A percentile compares a stretch with the other conserved stretches of the same genome.
phyloP scores from a whole-genome alignment of 2,797 vertebrate genomes.

The Thalassophryne amazonica region DNA sequence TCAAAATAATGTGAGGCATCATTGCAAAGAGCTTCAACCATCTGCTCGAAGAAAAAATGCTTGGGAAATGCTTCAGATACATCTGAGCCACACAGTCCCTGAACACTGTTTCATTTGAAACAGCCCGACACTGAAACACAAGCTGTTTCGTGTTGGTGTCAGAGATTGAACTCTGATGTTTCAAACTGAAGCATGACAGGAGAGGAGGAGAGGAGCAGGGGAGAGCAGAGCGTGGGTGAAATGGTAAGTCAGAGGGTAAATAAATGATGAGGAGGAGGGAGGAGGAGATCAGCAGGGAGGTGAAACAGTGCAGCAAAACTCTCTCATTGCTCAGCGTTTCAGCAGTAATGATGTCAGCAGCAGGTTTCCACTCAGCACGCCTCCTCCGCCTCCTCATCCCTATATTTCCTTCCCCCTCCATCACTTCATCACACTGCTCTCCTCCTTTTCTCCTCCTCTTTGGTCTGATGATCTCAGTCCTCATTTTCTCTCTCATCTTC shows the following conservation, averaged over 20 bases:
- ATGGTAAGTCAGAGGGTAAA: too few relatives aligned
- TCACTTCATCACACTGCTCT: not conserved
- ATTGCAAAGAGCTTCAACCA: too few relatives aligned
- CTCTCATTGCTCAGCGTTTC: conserved; percentile 11
- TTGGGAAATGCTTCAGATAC: too few relatives aligned
- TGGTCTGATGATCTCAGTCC: too few relatives aligned
- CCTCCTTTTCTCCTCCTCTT: not conserved
- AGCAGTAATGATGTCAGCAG: conserved; percentile 27
- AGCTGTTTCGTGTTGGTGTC: too few relatives aligned
- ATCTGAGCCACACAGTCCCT: too few relatives aligned
- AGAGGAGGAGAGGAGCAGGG: not conserved
- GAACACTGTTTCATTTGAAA: too few relatives aligned
- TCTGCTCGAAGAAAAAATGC: too few relatives aligned
- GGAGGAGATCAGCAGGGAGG: conserved; percentile 13
- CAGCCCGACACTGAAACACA: too few relatives aligned
- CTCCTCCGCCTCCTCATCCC: not conserved
- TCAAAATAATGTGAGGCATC: too few relatives aligned
- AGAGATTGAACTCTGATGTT: too few relatives aligned
- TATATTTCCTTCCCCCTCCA: not conserved
- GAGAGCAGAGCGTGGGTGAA: not conserved
- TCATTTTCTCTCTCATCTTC: not conserved
- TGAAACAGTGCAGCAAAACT: conserved; percentile 12
- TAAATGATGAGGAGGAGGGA: not conserved
- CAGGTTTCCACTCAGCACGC: conserved; percentile 8
- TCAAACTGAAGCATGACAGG: too few relatives aligned